These are phyloP conservation scores for Hemibagrus wyckioides DNA, from an alignment of 2,113 vertebrate genomes.

Conservation along the genomic window DNA sequence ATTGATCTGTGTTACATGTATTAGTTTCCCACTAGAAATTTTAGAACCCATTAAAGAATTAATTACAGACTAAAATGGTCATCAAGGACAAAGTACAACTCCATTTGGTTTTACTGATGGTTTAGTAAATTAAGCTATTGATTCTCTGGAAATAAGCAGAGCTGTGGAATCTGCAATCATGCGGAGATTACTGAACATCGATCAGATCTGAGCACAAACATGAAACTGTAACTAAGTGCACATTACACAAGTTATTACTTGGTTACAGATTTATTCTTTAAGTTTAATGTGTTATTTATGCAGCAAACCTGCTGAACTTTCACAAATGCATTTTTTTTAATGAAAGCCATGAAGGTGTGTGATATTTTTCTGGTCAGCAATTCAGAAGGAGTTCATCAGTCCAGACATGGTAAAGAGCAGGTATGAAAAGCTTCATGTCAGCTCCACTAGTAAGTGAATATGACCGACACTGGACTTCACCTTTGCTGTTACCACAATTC, in stretches of 20 bases:
- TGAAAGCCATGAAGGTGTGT: background rate
- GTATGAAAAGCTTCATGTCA: background rate
- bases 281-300: background rate
- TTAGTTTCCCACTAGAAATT: background rate
- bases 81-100: background rate
- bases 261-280: constrained; percentile 6
- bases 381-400: background rate
- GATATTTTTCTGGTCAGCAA: background rate
- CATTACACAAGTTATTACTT: background rate
- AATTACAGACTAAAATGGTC: constrained; percentile 14
- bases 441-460: background rate
- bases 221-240: background rate
- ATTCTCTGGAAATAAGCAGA: constrained; percentile 5
- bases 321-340: background rate
- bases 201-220: constrained; percentile 9
- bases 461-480: constrained; percentile 8
- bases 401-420: background rate
- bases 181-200: constrained; percentile 21
- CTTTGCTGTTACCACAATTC: background rate
- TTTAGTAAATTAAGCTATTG: constrained; percentile 14
- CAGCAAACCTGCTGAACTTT: background rate
- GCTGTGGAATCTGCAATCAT: background rate
- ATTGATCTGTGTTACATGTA: constrained; percentile 11
- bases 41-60: constrained; percentile 23
- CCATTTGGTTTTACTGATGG: background rate